These are phyloP conservation scores for Oreochromis mossambicus DNA, from an alignment of 2,797 vertebrate species.

Conservation along the genomic window DNA sequence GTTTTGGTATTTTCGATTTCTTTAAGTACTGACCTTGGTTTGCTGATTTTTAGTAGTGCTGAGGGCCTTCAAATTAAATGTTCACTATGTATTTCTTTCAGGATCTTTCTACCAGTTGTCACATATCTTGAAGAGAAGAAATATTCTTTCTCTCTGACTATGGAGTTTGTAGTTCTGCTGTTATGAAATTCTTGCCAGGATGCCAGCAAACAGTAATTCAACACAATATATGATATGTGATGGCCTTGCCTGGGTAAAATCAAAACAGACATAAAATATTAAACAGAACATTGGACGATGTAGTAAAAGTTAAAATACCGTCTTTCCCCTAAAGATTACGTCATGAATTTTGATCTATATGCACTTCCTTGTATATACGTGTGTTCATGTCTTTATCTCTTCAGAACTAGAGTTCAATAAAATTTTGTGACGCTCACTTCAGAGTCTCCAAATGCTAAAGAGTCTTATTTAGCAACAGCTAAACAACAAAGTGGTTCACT, in stretches of 20 bases:
- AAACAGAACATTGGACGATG: neutral
- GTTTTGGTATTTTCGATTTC: neutral
- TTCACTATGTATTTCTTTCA: neutral
- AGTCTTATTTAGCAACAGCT: constrained; percentile 52
- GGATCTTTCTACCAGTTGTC: neutral
- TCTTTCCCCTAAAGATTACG: neutral
- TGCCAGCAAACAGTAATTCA: neutral
- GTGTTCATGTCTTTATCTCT: neutral
- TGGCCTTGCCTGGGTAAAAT: neutral
- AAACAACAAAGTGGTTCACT: constrained; percentile 49
- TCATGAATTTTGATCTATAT: neutral
- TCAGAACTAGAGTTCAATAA: constrained; percentile 3
- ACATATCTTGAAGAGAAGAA: neutral
- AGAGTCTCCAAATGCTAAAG: constrained; percentile 26
- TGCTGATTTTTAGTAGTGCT: neutral
- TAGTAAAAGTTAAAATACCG: neutral
- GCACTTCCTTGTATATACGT: neutral
- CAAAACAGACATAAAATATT: neutral
- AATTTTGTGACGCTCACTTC: constrained; percentile 18
- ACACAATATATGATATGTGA: neutral
- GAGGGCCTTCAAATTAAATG: neutral
- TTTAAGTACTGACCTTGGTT: neutral
- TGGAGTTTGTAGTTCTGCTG: neutral
- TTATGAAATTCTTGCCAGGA: neutral
- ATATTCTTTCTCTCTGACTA: neutral